These are phyloP conservation scores for Grantiella picta DNA, from an alignment of 2,113 vertebrate species.

Conservation along the genomic window DNA sequence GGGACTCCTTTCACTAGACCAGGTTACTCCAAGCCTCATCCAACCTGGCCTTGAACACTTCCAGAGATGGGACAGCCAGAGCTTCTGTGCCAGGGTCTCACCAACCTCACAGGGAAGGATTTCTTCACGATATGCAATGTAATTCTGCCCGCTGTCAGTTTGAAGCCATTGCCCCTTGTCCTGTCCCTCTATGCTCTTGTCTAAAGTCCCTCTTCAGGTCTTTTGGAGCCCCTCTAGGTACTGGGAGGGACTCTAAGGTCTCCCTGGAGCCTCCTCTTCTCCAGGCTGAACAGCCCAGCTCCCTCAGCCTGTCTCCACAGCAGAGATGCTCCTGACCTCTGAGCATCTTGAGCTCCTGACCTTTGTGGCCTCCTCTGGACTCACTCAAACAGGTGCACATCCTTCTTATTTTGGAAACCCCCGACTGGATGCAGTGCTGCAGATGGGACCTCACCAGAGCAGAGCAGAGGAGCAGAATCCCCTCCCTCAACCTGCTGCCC, in stretches of 20 bases:
- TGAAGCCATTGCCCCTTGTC: not conserved
- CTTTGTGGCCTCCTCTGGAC: not conserved
- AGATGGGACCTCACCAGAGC: not conserved
- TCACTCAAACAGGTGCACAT: not conserved
- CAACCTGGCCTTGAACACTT: not conserved
- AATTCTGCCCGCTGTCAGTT: not conserved
- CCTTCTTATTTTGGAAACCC: not conserved
- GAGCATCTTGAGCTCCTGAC: not conserved
- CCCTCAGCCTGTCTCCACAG: not conserved
- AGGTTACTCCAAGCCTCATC: not conserved
- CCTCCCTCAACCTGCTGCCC: not conserved
- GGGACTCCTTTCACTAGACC: not conserved
- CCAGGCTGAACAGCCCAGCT: not conserved
- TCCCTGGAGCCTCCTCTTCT: not conserved
- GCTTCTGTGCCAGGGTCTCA: not conserved
- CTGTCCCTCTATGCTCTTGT: not conserved
- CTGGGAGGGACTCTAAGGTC: not conserved
- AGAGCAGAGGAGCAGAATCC: not conserved
- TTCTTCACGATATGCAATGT: not conserved
- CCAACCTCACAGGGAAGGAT: not conserved
- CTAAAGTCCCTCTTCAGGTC: not conserved
- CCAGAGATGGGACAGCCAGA: not conserved
- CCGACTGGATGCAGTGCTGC: not conserved
- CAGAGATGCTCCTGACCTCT: not conserved
- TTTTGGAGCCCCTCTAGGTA: not conserved